These are phyloP conservation scores for Tetramorium parvispinum DNA, from an alignment of 1,140 invertebrate genomes.

Conservation along the genomic window DNA sequence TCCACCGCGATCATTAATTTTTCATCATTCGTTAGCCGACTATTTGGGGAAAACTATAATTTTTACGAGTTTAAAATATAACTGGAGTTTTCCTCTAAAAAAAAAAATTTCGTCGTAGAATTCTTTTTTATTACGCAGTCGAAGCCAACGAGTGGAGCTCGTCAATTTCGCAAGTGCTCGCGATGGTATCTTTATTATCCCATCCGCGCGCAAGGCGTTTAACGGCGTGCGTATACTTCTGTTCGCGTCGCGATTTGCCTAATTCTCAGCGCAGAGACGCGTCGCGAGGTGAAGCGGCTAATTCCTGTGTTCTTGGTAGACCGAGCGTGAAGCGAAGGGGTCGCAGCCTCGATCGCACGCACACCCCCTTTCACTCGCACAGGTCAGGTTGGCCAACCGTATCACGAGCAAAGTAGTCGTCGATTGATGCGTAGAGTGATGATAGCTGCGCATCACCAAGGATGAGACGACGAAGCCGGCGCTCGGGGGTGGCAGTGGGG, in stretches of 20 bases:
- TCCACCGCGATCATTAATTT: too few relatives aligned
- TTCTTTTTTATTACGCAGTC: background rate
- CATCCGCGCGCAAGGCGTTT: background rate
- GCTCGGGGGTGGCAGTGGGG: constrained; percentile 22
- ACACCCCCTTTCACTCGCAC: background rate
- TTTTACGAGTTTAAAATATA: background rate
- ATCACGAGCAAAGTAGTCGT: constrained; percentile 52
- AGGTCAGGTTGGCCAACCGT: constrained; percentile 8
- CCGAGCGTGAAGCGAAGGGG: constrained; percentile 41
- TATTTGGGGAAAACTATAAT: background rate
- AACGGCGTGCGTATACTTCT: background rate
- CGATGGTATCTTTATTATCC: background rate
- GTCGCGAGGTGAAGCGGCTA: constrained; percentile 37
- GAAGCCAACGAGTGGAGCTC: background rate
- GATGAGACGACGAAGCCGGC: constrained; percentile 52
- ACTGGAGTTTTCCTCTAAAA: background rate
- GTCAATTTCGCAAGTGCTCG: background rate
- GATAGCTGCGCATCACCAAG: constrained; percentile 65
- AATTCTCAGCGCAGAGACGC: constrained; percentile 17
- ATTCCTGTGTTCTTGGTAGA: constrained; percentile 40
- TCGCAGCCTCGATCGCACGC: constrained; percentile 10
- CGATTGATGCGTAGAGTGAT: constrained; percentile 70
- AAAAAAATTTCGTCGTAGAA: background rate
- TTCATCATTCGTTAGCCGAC: background rate
- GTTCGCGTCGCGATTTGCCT: background rate